These are phyloP conservation scores for Aricia agestis DNA, from an alignment of 1,140 invertebrate species.

Conservation along the genomic window DNA sequence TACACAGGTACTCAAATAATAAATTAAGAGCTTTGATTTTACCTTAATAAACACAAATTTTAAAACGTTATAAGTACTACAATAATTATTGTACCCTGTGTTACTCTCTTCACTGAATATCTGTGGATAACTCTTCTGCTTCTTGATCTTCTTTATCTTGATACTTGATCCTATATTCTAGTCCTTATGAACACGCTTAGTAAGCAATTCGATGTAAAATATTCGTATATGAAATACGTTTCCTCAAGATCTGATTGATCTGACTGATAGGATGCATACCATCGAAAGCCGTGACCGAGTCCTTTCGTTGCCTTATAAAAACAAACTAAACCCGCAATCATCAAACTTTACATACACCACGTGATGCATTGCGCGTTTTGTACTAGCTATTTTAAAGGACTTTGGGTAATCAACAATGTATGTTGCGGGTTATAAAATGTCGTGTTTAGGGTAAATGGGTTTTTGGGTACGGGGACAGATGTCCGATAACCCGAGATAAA, in stretches of 20 bases:
- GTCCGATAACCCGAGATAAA: constrained; percentile 59
- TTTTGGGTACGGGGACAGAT: constrained; percentile 35
- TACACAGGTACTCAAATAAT: no score
- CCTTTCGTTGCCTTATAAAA: constrained; percentile 33
- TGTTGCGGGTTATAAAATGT: neutral
- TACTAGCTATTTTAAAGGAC: neutral
- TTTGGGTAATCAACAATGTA: constrained; percentile 23
- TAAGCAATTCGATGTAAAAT: neutral
- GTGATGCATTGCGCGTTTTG: constrained; percentile 30
- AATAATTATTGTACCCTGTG: no score
- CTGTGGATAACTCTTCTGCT: no score
- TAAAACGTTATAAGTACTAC: no score
- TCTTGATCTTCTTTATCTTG: no score
- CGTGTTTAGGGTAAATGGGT: constrained; percentile 17
- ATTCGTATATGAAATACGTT: constrained; percentile 9
- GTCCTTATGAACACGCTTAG: neutral
- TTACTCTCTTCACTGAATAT: no score
- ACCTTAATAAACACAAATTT: no score
- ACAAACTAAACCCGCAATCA: constrained; percentile 22
- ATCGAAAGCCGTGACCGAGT: constrained; percentile 46
- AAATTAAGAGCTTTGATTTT: no score
- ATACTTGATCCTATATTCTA: neutral
- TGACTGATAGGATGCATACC: constrained; percentile 42
- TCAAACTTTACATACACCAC: neutral
- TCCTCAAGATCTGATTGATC: constrained; percentile 32